phyloP scores from a whole-genome alignment of 1,140 invertebrate genomes.

The Bombus fervidus region DNA sequence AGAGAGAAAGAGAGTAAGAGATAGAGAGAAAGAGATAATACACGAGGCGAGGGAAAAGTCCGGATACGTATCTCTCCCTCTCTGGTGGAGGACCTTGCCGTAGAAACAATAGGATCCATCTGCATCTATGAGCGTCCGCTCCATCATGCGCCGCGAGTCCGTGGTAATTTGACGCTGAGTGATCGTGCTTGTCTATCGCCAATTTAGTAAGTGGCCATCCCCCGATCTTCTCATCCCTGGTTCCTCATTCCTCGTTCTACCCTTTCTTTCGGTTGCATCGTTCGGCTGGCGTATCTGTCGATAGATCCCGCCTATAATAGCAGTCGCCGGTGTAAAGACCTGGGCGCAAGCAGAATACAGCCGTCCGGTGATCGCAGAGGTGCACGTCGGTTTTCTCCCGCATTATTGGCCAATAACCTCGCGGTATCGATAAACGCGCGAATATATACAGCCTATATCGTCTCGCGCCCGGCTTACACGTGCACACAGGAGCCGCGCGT shows the following conservation, averaged over 20 bases:
- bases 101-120: conserved; percentile 65
- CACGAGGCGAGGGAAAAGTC: conserved; percentile 41
- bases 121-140: conserved; percentile 60
- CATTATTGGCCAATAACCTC: conserved; percentile 71
- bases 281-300: not conserved
- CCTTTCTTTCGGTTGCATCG: not conserved
- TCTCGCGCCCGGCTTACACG: not conserved
- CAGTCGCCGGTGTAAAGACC: conserved; percentile 7
- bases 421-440: conserved; percentile 59
- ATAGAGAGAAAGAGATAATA: conserved; percentile 37
- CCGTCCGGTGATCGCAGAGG: conserved; percentile 14
- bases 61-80: conserved; percentile 30
- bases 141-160: conserved; percentile 43
- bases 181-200: conserved; percentile 61
- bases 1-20: not conserved
- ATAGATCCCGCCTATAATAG: conserved; percentile 26
- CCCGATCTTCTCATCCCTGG: conserved; percentile 1
- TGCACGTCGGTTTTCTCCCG: conserved; percentile 54
- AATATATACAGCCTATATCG: conserved; percentile 3
- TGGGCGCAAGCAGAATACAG: not conserved
- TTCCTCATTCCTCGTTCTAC: not conserved
- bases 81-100: conserved; percentile 44
- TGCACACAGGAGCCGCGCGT: conserved; percentile 8
- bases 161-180: conserved; percentile 51
- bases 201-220: conserved; percentile 65